Evolutionary conservation across 2,113 vertebrate species (phyloP).

Genomic region (Triplophysa siluroides): DNA sequence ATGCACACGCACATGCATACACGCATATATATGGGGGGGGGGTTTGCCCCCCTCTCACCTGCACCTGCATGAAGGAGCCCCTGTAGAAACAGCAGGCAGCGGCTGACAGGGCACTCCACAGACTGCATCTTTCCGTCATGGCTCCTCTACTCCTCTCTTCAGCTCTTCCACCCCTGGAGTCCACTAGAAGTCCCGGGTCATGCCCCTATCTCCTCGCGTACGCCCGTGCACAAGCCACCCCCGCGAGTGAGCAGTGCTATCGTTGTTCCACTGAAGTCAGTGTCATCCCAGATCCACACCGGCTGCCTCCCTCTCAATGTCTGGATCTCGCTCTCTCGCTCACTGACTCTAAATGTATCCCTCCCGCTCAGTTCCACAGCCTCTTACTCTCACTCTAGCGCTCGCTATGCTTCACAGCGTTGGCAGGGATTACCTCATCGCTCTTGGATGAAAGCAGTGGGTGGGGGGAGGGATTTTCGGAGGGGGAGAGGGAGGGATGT

Average conservation of each 20-base stretch:
- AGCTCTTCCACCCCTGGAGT: conserved; percentile 50
- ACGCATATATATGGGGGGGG: conserved; percentile 31
- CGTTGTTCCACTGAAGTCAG: conserved; percentile 53
- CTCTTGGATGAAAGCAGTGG: conserved; percentile 78
- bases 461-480: conserved; percentile 69
- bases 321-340: conserved; percentile 49
- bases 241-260: conserved; percentile 59
- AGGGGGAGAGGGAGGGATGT: conserved; percentile 50
- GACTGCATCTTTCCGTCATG: conserved; percentile 96
- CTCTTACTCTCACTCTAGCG: conserved; percentile 59
- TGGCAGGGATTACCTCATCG: conserved; percentile 84
- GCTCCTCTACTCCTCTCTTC: conserved; percentile 64
- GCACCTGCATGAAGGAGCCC: conserved; percentile 97
- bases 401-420: conserved; percentile 74
- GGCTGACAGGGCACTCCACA: conserved; percentile 96
- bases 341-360: conserved; percentile 52
- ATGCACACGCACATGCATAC: conserved; percentile 17
- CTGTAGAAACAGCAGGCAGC: conserved; percentile 99
- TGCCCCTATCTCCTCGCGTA: conserved; percentile 60
- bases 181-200: conserved; percentile 66
- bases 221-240: conserved; percentile 27
- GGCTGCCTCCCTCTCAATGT: conserved; percentile 56
- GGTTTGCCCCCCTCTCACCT: conserved; percentile 79
- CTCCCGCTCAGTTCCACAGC: conserved; percentile 26
- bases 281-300: conserved; percentile 69